These are phyloP conservation scores for Clitarchus hookeri DNA, from an alignment of 2,888 invertebrate species.

Conservation along the genomic window DNA sequence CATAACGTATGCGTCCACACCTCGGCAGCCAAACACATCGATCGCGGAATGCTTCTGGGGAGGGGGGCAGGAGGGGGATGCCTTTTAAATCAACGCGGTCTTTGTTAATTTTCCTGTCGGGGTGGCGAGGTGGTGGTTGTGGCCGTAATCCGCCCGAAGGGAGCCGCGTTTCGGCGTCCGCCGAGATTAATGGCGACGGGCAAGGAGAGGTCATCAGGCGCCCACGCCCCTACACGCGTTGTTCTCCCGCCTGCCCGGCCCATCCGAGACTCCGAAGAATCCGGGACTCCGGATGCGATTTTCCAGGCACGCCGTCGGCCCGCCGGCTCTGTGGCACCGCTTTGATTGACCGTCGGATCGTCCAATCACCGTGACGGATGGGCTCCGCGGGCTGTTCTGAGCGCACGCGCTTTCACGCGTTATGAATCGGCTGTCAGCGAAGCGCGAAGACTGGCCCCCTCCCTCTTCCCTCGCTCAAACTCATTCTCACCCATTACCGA, in stretches of 20 bases:
- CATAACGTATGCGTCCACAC: too few species aligned
- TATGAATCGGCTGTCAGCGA: conserved; percentile 10
- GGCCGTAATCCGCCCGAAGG: too few species aligned
- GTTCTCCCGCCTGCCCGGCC: too few species aligned
- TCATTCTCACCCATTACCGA: background rate
- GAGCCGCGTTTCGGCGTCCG: too few species aligned
- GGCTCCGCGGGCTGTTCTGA: background rate
- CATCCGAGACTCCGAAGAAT: too few species aligned
- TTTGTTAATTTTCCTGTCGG: background rate
- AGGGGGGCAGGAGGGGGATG: too few species aligned
- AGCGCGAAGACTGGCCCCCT: background rate
- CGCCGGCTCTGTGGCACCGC: background rate
- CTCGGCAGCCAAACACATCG: too few species aligned
- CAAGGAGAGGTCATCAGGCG: background rate
- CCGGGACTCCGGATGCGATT: conserved; percentile 10
- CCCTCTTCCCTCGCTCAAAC: background rate
- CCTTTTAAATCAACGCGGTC: background rate
- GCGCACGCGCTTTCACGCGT: background rate
- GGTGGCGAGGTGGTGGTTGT: too few species aligned
- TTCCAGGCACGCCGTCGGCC: background rate
- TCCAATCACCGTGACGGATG: conserved; percentile 5
- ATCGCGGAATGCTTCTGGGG: too few species aligned
- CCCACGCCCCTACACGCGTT: background rate
- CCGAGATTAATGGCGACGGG: background rate
- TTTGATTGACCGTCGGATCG: background rate